Evolutionary conservation across 2,888 invertebrate species (phyloP), one percentile per base, ranked within the genome.

Genomic region (Lycaena phlaeas): DNA sequence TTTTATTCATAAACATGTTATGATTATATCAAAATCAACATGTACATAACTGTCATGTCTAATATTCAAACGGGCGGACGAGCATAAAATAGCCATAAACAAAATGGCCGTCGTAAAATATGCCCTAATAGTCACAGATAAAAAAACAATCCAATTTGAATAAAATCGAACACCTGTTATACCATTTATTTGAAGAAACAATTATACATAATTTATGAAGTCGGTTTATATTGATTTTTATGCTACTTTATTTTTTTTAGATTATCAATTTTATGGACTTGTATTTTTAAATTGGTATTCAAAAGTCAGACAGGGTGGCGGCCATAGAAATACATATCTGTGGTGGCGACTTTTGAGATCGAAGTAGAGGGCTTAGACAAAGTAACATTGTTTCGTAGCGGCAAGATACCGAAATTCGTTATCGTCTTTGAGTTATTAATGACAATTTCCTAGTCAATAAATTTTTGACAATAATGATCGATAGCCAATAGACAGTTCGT

Each of bases 101-200:
- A 29, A 43, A 36, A 37, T 18, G 41, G 38, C 41, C 38, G 27
- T 30, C 12, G 18, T 29, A 14, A 12, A 36, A 36, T 14, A 10
- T 22, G n/a, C n/a, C 37, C 10, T 37, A 31, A 40, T 17, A n/a
- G 11, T 15, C 29, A 28, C 18, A 41, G n/a, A 38, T 40, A 38
- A 30, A 4, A 22, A 22, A 4, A 34, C 29, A 26, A 40, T 40
- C 10, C 27, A 9, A 59, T 62, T 57, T 51, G 44, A 53, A 49
- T 56, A 48, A 41, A 30, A 28, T 10, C 41, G 56, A 52, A 64
- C 69, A 70, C 69, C 68, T 70, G 69, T 57, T 46, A 34, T 12
- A 34, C 22, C 12, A 12, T 22, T 9, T 22, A 9, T 22, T 9
- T 22, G 9, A 22, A n/a, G n/a, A n/a, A n/a, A n/a, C n/a, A n/a